Base-by-base conservation (phyloP, 2,797 vertebrate species). In the Urophycis tenuis region DNA sequence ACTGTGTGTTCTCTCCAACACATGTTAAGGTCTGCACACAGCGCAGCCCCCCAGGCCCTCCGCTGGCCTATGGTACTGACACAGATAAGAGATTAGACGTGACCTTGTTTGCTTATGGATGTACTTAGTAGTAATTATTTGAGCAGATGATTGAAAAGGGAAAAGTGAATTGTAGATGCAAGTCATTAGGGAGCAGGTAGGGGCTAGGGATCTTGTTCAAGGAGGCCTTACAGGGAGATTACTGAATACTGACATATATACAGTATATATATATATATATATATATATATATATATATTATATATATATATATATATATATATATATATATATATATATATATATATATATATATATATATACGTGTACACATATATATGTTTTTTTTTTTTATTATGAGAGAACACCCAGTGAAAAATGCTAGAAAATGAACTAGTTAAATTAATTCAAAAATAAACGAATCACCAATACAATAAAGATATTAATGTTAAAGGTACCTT, bases 21-120 rank as follows among this genome's bases (percentile, higher is more conserved):
- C 76, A 67, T 78, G 45, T 76, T 39, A 39, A 35, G 53, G 69
- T 19, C 31, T 74, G 67, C 72, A 36, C 25, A 76, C 75, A 53
- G 64, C 33, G 39, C 79, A 76, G 2, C 36, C 49, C 71, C 77
- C 81, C 78, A n/a, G n/a, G n/a, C n/a, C n/a, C n/a, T n/a, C n/a
- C n/a, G n/a, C n/a, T n/a, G n/a, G n/a, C n/a, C n/a, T 70, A 14
- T 53, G 32, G 32, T 75, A 75, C 19, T 3, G 71, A 72, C 71
- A 77, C 41, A 81, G 76, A 76, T 71, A 36, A 1, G 10, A n/a
- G 19, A 41, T 79, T 64, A 60, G 5, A 34, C 7, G 11, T 39
- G 11, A 39, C 49, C 15, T 1, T 60, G 41, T 60, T 60, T 60
- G 49, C 19, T 19, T 49, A 49, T 17, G 22, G n/a, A 6, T 60